Percentiles rank a stretch among this genome's conserved stretches.
These are phyloP conservation scores for Margaritifera margaritifera DNA, from an alignment of 2,888 invertebrate genomes.

Conservation along the genomic window DNA sequence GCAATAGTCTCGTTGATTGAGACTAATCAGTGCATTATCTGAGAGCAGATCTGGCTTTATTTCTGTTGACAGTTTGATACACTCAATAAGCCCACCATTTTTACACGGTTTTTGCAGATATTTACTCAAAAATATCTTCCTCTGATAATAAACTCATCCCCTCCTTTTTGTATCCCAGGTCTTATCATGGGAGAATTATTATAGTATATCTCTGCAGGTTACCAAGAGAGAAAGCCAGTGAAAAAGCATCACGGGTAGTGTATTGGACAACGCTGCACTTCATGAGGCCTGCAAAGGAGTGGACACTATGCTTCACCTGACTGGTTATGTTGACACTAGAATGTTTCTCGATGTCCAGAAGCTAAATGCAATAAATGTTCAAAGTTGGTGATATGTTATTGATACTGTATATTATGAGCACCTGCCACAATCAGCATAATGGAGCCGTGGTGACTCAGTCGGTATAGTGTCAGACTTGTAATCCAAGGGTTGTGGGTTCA, in stretches of 20 bases:
- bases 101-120: no score
- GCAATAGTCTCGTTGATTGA: no score
- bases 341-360: constrained; percentile 76
- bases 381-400: constrained; percentile 72
- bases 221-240: constrained; percentile 66
- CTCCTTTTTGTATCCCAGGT: background rate
- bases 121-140: background rate
- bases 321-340: constrained; percentile 77
- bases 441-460: no score
- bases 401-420: background rate
- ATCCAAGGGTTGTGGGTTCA: no score
- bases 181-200: background rate
- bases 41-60: no score
- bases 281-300: constrained; percentile 76
- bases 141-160: no score
- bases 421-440: no score
- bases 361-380: constrained; percentile 77
- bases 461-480: no score
- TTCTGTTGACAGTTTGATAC: no score
- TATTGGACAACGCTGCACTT: constrained; percentile 72
- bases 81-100: no score
- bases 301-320: constrained; percentile 79
- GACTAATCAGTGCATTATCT: no score
- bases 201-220: constrained; percentile 9
- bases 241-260: constrained; percentile 75